These are phyloP conservation scores for Drusus annulatus DNA, from an alignment of 1,140 invertebrate species.

Conservation along the genomic window DNA sequence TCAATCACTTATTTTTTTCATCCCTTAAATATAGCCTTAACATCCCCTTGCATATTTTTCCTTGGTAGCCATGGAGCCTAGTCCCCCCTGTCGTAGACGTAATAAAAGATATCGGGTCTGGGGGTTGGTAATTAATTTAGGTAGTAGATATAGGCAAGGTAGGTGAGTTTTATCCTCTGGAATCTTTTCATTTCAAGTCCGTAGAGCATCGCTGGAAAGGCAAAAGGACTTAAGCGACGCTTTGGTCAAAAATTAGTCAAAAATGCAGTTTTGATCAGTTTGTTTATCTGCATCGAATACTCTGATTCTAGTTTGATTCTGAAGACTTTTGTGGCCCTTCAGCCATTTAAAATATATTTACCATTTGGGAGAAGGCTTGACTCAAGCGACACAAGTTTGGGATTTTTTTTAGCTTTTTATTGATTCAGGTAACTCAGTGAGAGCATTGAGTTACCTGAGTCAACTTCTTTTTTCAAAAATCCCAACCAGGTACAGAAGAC, in stretches of 20 bases:
- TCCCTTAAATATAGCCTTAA: neutral
- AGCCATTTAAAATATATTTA: no score
- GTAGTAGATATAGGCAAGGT: slow-evolving; percentile 39
- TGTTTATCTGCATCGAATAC: no score
- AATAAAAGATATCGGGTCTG: slow-evolving; percentile 24
- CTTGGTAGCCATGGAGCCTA: neutral
- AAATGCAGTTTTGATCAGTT: no score
- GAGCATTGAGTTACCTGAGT: no score
- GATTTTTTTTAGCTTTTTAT: no score
- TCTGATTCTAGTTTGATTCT: no score
- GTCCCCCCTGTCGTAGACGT: neutral
- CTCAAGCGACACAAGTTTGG: no score
- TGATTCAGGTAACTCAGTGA: no score
- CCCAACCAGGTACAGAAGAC: no score
- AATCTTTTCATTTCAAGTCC: slow-evolving; percentile 4
- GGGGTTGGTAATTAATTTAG: slow-evolving; percentile 43
- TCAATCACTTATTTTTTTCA: neutral
- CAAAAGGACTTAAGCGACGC: neutral
- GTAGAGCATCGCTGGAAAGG: neutral
- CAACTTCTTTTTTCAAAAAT: no score
- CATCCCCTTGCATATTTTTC: neutral
- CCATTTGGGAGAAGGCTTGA: no score
- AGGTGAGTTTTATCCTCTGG: slow-evolving; percentile 15
- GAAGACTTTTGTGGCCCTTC: no score
- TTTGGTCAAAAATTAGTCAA: neutral